Base-by-base conservation (phyloP, 2,888 invertebrate species). In the Deroplatys truncata region DNA sequence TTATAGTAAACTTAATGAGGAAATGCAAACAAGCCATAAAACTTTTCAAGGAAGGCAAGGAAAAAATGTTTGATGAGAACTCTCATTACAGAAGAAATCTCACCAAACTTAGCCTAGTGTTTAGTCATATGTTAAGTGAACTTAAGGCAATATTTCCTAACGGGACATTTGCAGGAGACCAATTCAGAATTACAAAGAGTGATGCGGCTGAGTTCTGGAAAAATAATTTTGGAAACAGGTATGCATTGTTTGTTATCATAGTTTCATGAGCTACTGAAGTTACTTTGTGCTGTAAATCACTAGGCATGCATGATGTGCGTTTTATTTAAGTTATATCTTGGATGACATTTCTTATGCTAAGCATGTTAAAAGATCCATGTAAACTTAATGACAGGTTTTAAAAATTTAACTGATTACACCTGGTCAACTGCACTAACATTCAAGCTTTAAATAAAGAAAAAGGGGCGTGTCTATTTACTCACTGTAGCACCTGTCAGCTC, bases 201-300 rank as follows among this genome's bases (percentile, higher is more conserved):
- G 99, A 99, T 94, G 99, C 99, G 16, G 98, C 99, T 0, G 99
- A 99, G 91, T 99, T 99, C 94, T 99, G 99, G 99, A 97, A 96
- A 93, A 96, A 95, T 90, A 97, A 98, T 93, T 99, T 99, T 94
- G 98, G 98, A 92, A 98, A 98, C 95, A 98, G 98, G 99, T 98
- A 94, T 94, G 43, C 10, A 43, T 43, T 43, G 95, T 35, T 92
- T 35, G 43, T 85, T 85, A 85, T 25, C 25, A n/a, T 85, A 13
- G 28, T 20, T 31, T 85, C 2, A 31, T 28, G 8, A 1, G 31
- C 13, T 29, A 82, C 3, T n/a, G 9, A 83, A 83, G 25, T 1
- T 3, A 83, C 25, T 25, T 8, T 83, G n/a, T 83, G 9, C 1
- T 20, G 1, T 83, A 83, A 83, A 25, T 83, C 83, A 83, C 0